Base-by-base conservation (phyloP, 2,888 invertebrate genomes). In the Dynastes hyllus region DNA sequence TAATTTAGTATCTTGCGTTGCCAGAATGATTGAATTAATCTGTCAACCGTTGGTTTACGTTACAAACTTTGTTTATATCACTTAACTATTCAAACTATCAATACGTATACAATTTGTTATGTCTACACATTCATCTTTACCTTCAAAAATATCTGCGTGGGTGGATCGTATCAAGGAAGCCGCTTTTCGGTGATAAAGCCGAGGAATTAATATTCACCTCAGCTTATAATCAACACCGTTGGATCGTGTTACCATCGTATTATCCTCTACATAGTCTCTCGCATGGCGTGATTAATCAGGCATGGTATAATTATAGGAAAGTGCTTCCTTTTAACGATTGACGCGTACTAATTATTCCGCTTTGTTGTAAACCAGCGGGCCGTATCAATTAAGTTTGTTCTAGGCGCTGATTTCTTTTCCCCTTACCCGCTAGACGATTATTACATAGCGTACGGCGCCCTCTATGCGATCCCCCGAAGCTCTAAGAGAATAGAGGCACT, bases 381-480 rank as follows among this genome's bases (percentile, higher is more conserved):
- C 55, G 70, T 65, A 79, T 79, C 79, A 70, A 79, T 79, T 79
- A 76, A 79, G 76, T 79, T 70, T 70, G 51, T 70, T 70, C 22
- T 29, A 51, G 51, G 69, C 53, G 51, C 32, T 65, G 65, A 29
- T 65, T 65, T 29, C 65, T 37, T 65, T 65, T 53, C 53, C n/a
- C 53, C 3, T 53, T n/a, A 13, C n/a, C 53, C 45, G 45, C 45
- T 45, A 45, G 45, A 45, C 45, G 45, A 8, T 45, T 37, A 37
- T 37, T 45, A 45, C 45, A 45, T 45, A 45, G 45, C 45, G 8
- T 45, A 45, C 9, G 11, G 9, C 45, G 45, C 2, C 45, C 45
- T 45, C 45, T 45, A 45, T 37, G 5, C 45, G 0, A 8, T 8
- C 45, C 45, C 8, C 45, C 32, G 32, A 37, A 11, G 45, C 8